These are phyloP conservation scores for Drosophila teissieri DNA, from an alignment of 1,140 invertebrate species.

Conservation along the genomic window DNA sequence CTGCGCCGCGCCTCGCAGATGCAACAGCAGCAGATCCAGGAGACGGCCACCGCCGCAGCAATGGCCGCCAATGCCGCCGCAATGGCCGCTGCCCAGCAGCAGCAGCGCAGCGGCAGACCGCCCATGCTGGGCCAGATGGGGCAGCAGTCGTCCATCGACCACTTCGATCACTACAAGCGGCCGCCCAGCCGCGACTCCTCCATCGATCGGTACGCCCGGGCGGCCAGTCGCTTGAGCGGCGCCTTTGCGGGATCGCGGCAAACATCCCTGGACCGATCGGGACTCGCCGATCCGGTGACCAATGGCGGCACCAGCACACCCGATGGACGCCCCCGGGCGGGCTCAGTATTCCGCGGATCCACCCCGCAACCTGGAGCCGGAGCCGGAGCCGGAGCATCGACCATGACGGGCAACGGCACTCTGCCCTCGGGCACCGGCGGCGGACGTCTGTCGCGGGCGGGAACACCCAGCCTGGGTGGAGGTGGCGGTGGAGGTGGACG, in stretches of 20 bases:
- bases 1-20: constrained; percentile 71
- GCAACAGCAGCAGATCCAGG: constrained; percentile 65
- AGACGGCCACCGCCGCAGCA: constrained; percentile 55
- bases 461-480: constrained; percentile 83
- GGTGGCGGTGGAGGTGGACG: too few relatives aligned
- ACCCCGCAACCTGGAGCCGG: constrained; percentile 81
- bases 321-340: constrained; percentile 85
- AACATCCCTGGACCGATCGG: constrained; percentile 89
- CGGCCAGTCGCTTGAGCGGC: constrained; percentile 86
- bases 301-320: constrained; percentile 85
- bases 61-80: constrained; percentile 55
- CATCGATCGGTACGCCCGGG: constrained; percentile 91
- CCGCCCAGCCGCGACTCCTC: constrained; percentile 94
- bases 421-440: constrained; percentile 84
- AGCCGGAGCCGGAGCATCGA: constrained; percentile 82
- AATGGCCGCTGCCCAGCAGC: constrained; percentile 68
- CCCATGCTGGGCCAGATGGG: constrained; percentile 85
- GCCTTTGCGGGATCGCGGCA: constrained; percentile 88
- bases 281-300: constrained; percentile 66
- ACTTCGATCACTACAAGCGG: constrained; percentile 96
- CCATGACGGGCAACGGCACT: constrained; percentile 85
- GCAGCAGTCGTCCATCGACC: constrained; percentile 88
- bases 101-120: constrained; percentile 85
- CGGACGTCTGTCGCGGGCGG: constrained; percentile 84
- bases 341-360: constrained; percentile 75